These are phyloP conservation scores for Macrosiphum euphorbiae DNA, from an alignment of 2,888 invertebrate genomes.

Conservation along the genomic window DNA sequence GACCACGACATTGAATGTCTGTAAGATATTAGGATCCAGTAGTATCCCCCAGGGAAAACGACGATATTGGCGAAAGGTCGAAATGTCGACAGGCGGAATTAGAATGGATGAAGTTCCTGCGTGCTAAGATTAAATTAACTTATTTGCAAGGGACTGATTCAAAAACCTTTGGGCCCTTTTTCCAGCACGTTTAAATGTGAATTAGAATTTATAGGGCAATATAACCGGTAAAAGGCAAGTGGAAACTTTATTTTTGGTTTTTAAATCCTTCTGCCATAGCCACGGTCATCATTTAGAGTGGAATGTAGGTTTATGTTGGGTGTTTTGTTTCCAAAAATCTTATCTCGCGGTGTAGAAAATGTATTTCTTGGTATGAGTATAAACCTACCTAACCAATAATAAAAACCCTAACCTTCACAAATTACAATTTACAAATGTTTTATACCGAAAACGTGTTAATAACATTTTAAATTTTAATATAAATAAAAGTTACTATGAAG, in stretches of 20 bases:
- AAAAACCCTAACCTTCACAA: neutral
- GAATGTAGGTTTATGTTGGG: neutral
- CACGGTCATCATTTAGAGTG: neutral
- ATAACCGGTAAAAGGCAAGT: conserved; percentile 39
- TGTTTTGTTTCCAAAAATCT: neutral
- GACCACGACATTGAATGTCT: conserved; percentile 44
- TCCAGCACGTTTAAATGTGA: conserved; percentile 47
- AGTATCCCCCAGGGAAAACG: conserved; percentile 29
- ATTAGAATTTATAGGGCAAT: conserved; percentile 63
- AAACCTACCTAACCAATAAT: neutral
- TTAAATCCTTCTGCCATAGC: neutral
- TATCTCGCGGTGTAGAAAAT: neutral
- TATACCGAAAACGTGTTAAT: neutral
- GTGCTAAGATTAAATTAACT: conserved; percentile 63
- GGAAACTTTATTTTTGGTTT: conserved; percentile 25
- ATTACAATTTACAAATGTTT: neutral
- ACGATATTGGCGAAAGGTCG: conserved; percentile 60
- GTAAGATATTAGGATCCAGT: conserved; percentile 40
- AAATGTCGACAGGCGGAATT: conserved; percentile 61
- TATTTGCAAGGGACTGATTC: conserved; percentile 24
- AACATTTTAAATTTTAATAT: neutral
- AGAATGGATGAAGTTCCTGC: conserved; percentile 61
- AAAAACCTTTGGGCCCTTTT: conserved; percentile 45
- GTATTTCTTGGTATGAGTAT: neutral
- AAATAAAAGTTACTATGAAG: neutral